phyloP scores from a whole-genome alignment of 2,888 invertebrate species.

The Himalopsyche kuldschensis region DNA sequence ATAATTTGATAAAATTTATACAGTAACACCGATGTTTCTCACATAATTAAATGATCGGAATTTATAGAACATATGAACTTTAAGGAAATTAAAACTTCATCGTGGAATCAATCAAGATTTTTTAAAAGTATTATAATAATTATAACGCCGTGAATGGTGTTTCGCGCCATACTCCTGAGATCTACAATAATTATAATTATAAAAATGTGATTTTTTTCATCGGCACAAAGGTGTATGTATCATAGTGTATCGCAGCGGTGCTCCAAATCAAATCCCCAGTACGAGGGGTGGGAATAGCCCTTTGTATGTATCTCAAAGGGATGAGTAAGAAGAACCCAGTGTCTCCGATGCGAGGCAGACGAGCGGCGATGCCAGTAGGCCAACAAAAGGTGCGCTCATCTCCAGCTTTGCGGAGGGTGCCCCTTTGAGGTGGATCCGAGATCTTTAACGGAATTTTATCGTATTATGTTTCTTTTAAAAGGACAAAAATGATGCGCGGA shows the following conservation, averaged over 20 bases:
- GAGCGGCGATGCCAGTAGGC: slow-evolving; percentile 5
- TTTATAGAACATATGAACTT: no score
- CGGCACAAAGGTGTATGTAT: neutral
- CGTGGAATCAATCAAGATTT: no score
- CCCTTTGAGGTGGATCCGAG: slow-evolving; percentile 31
- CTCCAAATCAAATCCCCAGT: neutral
- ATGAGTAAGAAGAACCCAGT: slow-evolving; percentile 20
- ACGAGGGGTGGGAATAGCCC: slow-evolving; percentile 15
- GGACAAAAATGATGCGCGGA: neutral
- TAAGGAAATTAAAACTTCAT: no score
- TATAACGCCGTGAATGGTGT: no score
- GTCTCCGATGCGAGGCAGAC: neutral
- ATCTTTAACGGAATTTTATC: slow-evolving; percentile 38
- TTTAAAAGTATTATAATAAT: no score
- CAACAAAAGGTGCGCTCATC: slow-evolving; percentile 36
- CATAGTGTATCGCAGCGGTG: neutral
- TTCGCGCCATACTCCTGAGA: no score
- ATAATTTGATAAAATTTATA: no score
- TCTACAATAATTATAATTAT: neutral
- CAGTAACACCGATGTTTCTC: no score
- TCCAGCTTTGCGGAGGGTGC: slow-evolving; percentile 7
- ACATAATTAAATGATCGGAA: no score
- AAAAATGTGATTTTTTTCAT: neutral
- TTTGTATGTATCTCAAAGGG: slow-evolving; percentile 32
- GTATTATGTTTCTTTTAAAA: slow-evolving; percentile 35